These are phyloP conservation scores for Petrosia ficiformis DNA, from an alignment of 37 sponge, comb jelly and placozoan genomes.

Conservation along the genomic window DNA sequence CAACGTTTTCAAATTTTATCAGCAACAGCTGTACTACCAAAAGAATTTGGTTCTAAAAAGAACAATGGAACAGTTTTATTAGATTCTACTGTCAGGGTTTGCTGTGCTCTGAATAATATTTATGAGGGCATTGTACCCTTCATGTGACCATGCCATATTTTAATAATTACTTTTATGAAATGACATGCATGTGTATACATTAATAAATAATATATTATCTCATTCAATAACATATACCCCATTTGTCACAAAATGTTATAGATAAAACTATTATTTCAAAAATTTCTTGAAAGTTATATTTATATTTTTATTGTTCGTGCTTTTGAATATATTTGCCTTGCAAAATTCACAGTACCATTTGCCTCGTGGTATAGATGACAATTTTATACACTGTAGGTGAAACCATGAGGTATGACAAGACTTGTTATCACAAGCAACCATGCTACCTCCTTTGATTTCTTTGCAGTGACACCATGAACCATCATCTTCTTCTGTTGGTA, in stretches of 20 bases:
- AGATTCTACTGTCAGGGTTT: too few species aligned
- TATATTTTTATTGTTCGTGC: background rate
- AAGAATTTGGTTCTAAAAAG: too few species aligned
- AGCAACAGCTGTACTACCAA: too few species aligned
- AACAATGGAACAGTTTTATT: too few species aligned
- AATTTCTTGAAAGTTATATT: background rate
- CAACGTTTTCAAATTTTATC: too few species aligned
- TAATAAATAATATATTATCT: too few species aligned
- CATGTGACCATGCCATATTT: constrained; percentile 12
- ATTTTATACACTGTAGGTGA: constrained; percentile 9
- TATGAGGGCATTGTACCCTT: constrained; percentile 21
- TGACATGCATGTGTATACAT: too few species aligned
- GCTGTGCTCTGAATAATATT: too few species aligned
- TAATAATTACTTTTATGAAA: background rate
- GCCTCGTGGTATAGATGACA: constrained; percentile 11
- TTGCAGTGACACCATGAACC: constrained; percentile 33
- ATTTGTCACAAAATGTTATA: background rate
- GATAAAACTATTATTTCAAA: background rate
- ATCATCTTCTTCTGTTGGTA: constrained; percentile 16
- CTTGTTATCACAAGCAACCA: constrained; percentile 40
- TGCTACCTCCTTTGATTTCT: constrained; percentile 25
- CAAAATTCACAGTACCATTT: constrained; percentile 40
- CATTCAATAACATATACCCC: background rate
- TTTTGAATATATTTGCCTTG: background rate
- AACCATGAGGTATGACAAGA: constrained; percentile 32